These are phyloP conservation scores for Berghia stephanieae DNA, from an alignment of 1,140 invertebrate species.

Conservation along the genomic window DNA sequence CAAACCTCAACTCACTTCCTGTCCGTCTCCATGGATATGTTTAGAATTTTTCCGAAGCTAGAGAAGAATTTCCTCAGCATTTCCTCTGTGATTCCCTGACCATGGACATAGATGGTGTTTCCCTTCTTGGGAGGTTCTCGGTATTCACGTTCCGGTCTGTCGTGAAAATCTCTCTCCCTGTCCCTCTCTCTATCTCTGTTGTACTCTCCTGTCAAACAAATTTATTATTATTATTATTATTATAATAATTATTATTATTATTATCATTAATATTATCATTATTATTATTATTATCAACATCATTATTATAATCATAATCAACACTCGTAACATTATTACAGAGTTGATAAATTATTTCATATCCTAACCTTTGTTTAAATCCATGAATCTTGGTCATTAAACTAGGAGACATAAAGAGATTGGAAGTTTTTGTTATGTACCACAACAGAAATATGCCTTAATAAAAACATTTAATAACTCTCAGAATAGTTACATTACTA, in stretches of 20 bases:
- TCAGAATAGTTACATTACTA: not conserved
- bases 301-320: constrained; percentile 34
- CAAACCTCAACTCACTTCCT: constrained; percentile 75
- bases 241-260: constrained; percentile 36
- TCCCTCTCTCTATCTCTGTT: too few species aligned
- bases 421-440: not conserved
- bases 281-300: too few species aligned
- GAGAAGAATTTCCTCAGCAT: constrained; percentile 82
- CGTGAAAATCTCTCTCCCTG: constrained; percentile 50
- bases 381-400: too few species aligned
- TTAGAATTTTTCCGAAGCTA: constrained; percentile 82
- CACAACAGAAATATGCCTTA: not conserved
- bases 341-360: too few species aligned
- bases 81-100: constrained; percentile 83
- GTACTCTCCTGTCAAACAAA: too few species aligned
- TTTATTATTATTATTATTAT: too few species aligned
- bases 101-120: constrained; percentile 86
- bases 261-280: too few species aligned
- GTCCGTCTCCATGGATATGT: constrained; percentile 89
- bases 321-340: not conserved
- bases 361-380: too few species aligned
- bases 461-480: not conserved
- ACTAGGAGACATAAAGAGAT: not conserved
- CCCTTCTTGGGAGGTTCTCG: constrained; percentile 74
- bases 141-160: constrained; percentile 49